Base-by-base conservation (phyloP, 2,888 invertebrate genomes). In the Melipona beecheii region DNA sequence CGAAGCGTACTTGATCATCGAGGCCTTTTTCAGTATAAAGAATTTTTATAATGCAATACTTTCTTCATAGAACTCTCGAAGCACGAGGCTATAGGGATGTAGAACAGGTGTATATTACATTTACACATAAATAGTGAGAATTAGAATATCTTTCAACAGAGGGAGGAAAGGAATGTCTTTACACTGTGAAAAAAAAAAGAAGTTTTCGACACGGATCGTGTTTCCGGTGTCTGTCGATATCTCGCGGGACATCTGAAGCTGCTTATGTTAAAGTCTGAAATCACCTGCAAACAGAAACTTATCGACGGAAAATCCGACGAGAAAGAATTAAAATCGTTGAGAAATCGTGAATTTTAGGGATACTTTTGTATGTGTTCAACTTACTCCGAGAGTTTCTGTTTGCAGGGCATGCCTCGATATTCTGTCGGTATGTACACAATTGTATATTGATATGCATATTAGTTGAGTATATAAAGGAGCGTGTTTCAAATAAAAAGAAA, bases 381-480 rank as follows among this genome's bases (percentile, higher is more conserved):
- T 60, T 27, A 62, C 49, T 43, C 36, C 49, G 24, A 21, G 24
- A 78, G 71, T 73, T 78, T 69, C 58, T 79, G 72, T 84, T 84
- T 75, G 78, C 81, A 78, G 49, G 65, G 21, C 15, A 72, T 54
- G 64, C 15, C 19, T 78, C 62, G 73, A 69, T 72, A 31, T 81
- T 36, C 56, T 52, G 36, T 84, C 24, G 81, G 56, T 66, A 76
- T 58, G 43, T 81, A 81, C 75, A 79, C 74, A 69, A 60, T 65
- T 81, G 64, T 78, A 78, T 68, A 70, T 70, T 54, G 17, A 58
- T 77, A 70, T 78, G 71, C 43, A 76, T 78, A 88, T 88, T 88
- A 88, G 83, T 88, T 11, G 21, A 88, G 21, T 84, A 86, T 72
- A 81, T 72, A 80, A 56, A 84, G 49, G 70, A 76, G 36, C 43